Percentiles rank a stretch among this genome's conserved stretches.
These are phyloP conservation scores for Cryptotis parvus DNA, from an alignment of 2,113 vertebrate genomes.

Conservation along the genomic window DNA sequence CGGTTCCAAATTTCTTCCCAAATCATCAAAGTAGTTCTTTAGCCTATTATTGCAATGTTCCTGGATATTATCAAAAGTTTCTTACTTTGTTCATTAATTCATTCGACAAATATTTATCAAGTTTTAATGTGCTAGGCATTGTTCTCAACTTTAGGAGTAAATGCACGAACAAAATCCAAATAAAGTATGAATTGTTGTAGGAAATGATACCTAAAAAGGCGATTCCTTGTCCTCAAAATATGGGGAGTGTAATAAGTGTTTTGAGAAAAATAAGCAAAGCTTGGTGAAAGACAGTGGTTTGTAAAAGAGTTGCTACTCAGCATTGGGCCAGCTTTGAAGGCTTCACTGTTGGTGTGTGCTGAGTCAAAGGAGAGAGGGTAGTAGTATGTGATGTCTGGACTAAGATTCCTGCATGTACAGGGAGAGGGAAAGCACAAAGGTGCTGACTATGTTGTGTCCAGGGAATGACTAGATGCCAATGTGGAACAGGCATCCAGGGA, in stretches of 20 bases:
- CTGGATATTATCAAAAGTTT: slow-evolving; percentile 10
- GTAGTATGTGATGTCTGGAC: accelerated
- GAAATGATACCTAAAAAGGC: not conserved
- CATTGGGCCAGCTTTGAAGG: not conserved
- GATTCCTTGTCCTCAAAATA: not conserved
- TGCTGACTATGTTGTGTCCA: not conserved
- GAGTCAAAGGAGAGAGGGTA: not conserved
- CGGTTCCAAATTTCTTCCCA: slow-evolving; percentile 51
- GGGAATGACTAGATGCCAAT: not conserved
- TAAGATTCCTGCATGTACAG: not conserved
- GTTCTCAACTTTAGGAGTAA: not conserved
- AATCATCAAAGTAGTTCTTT: not conserved
- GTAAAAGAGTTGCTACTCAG: not conserved
- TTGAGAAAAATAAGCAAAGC: not conserved
- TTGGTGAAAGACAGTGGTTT: not conserved
- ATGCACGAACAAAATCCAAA: not conserved
- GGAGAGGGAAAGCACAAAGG: not conserved
- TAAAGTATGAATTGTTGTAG: not conserved
- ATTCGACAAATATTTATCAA: slow-evolving; percentile 28
- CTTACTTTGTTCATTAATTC: slow-evolving; percentile 17
- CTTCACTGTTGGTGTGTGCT: not conserved
- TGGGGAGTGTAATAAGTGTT: not conserved
- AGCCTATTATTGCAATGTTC: not conserved
- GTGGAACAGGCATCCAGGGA: not conserved
- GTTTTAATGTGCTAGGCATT: not conserved